phyloP scores from a whole-genome alignment of 53 echinoderm and acorn worm species.

The Actinopyga echinites region DNA sequence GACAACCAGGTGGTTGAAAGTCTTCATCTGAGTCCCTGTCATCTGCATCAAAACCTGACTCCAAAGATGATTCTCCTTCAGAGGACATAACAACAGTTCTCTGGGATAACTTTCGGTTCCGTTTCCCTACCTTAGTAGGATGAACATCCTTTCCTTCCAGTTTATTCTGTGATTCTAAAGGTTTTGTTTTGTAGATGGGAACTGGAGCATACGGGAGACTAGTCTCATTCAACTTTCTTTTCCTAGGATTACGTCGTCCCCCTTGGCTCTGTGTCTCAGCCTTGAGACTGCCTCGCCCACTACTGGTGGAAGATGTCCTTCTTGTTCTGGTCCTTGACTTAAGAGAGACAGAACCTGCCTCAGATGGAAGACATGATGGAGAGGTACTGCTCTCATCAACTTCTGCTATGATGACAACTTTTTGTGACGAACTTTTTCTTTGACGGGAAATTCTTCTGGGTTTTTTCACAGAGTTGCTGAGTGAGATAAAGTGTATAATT shows the following conservation, averaged over 20 bases:
- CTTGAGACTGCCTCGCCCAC: background rate
- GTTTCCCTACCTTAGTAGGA: no score
- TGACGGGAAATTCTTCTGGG: background rate
- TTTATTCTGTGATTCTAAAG: background rate
- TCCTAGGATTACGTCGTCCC: background rate
- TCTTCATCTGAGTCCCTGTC: conserved; percentile 3
- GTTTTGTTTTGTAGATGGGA: conserved; percentile 9
- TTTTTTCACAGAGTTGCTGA: background rate
- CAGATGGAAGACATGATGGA: background rate
- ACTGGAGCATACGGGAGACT: conserved; percentile 17
- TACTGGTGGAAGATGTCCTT: background rate
- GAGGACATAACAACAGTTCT: background rate
- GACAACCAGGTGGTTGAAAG: background rate
- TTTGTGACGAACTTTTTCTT: background rate
- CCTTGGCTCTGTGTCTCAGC: background rate
- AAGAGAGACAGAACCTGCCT: background rate
- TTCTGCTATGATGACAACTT: background rate
- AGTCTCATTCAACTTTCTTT: background rate
- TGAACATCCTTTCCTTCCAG: background rate
- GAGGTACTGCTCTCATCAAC: background rate
- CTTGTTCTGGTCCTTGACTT: background rate
- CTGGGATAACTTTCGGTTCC: background rate
- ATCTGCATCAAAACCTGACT: conserved; percentile 10
- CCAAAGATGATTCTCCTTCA: background rate
- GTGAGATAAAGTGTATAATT: no score